Base-by-base conservation (phyloP, 2,797 vertebrate genomes). In the Chaetophractus vellerosus region DNA sequence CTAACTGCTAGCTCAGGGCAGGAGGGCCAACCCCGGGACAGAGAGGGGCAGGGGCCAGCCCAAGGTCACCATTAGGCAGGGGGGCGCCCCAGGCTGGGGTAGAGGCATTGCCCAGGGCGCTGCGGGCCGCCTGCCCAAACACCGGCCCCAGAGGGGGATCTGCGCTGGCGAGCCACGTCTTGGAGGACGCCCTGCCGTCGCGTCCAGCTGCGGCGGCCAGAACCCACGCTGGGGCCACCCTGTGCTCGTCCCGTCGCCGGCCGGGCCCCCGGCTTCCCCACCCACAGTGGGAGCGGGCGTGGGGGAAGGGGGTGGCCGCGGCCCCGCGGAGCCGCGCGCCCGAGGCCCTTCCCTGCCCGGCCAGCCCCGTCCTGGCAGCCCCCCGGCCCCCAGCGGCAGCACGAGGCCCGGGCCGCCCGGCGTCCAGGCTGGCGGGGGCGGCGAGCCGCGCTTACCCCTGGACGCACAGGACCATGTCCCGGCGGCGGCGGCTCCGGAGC, bases 401-500 rank as follows among this genome's bases (percentile, higher is more conserved):
- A 45, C 57, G 10, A 66, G 79, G 80, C 80, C 18, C 5, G 41
- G 4, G 79, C 59, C 48, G 59, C 36, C 19, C 41, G 1, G 78
- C 14, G 24, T 64, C 82, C 31, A 5, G n/a, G 26, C 18, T 45
- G 74, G 74, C 2, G 12, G 18, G 21, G 36, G 24, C 31, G 16
- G 50, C 55, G 41, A n/a, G 63, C 33, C 72, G 84, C 36, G 98
- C 99, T 99, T 99, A 99, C 99, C 99, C 98, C 96, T 99, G 99
- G 92, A 99, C 98, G 98, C 99, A 99, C 97, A 99, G 99, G 99
- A 99, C 99, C 99, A 99, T 99, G 97, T 99, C 99, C 98, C 96
- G 97, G 97, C 97, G 97, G 94, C 96, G 19, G 80, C 86, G 79
- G 96, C 93, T 94, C 50, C 9, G 82, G 50, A 75, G 97, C 96